Conservation (phyloP, 2,113 vertebrate genomes). For the Dipodomys ordii region DNA sequence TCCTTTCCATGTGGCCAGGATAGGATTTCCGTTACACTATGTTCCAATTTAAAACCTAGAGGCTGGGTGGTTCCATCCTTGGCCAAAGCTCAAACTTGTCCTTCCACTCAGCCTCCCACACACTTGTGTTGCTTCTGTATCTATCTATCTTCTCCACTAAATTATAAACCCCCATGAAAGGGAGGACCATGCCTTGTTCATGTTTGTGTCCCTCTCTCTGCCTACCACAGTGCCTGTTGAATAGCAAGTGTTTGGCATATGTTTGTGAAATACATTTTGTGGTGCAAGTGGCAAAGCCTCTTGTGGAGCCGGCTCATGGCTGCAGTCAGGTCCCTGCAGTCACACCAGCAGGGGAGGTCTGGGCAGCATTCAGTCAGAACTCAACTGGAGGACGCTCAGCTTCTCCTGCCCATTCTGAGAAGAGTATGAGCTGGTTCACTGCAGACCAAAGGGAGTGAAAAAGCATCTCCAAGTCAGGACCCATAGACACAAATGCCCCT, state of each 20-base stretch:
- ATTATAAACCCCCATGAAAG: constrained; percentile 2
- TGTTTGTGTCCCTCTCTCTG: neutral
- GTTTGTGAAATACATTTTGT: constrained; percentile 52
- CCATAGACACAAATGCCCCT: neutral
- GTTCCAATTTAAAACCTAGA: constrained; percentile 68
- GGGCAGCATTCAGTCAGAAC: constrained; percentile 41
- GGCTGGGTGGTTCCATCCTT: constrained; percentile 45
- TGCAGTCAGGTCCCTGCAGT: constrained; percentile 29
- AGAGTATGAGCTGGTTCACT: neutral
- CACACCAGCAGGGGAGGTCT: neutral
- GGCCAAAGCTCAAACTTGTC: constrained; percentile 48
- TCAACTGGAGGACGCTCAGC: neutral
- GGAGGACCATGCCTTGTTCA: neutral
- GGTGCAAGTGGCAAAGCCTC: constrained; percentile 54
- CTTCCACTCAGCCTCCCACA: constrained; percentile 21
- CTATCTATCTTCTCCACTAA: constrained; percentile 20
- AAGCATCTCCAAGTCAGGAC: neutral
- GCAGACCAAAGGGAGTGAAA: neutral
- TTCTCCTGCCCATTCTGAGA: neutral
- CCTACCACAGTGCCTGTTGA: constrained; percentile 67
- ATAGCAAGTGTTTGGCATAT: constrained; percentile 71
- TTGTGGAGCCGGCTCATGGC: constrained; percentile 35
- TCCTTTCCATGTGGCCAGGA: constrained; percentile 54
- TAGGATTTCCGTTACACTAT: constrained; percentile 34
- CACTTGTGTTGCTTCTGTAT: constrained; percentile 1